A percentile compares a stretch with the other conserved stretches of the same genome.
Conservation (phyloP, 2,888 invertebrate species). For the Mellilla xanthometata region DNA sequence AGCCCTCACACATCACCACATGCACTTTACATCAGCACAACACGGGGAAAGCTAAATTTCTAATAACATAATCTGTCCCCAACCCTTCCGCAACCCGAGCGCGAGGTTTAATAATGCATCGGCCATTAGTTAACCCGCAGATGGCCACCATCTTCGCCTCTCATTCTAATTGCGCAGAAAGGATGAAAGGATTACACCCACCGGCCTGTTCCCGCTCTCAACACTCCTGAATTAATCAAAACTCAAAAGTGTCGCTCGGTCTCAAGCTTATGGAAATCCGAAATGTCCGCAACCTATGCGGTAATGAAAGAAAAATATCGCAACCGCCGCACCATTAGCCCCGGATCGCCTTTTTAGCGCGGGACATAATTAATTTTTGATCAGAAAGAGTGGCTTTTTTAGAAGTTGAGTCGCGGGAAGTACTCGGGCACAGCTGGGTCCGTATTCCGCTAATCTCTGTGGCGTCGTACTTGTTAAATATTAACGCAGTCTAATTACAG, state of each 20-base stretch:
- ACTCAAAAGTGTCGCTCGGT: conserved; percentile 12
- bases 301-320: conserved; percentile 50
- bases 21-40: conserved; percentile 44
- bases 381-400: conserved; percentile 71
- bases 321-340: conserved; percentile 56
- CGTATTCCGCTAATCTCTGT: conserved; percentile 68
- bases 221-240: conserved; percentile 47
- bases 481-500: conserved; percentile 81
- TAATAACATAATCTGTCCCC: conserved; percentile 75
- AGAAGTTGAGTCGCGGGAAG: conserved; percentile 61
- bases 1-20: conserved; percentile 19
- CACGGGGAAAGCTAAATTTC: conserved; percentile 50
- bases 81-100: conserved; percentile 58
- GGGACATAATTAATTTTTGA: conserved; percentile 74
- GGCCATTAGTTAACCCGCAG: conserved; percentile 79
- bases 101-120: conserved; percentile 75
- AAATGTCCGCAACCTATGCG: conserved; percentile 25
- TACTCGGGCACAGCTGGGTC: conserved; percentile 69
- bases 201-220: conserved; percentile 43
- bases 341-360: conserved; percentile 48
- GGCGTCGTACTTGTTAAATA: conserved; percentile 80
- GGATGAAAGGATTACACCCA: conserved; percentile 70
- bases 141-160: conserved; percentile 64
- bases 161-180: conserved; percentile 72
- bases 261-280: conserved; percentile 3